Evolutionary conservation across 2,113 vertebrate species (phyloP).

Genomic region (Lethenteron reissneri): DNA sequence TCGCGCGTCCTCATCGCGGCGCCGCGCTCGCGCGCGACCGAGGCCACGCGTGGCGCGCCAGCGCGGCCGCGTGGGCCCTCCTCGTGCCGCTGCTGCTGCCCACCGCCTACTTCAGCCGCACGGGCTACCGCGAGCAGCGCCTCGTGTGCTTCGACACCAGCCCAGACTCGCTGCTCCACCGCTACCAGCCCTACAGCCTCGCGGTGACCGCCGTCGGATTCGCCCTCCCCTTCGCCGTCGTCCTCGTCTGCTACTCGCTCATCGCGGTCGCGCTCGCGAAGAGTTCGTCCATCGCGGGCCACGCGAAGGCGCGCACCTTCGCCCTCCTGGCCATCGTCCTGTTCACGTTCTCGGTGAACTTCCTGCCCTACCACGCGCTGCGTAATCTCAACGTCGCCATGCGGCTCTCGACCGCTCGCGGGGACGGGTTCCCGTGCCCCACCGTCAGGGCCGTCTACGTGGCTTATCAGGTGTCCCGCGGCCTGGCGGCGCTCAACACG

Average conservation of each 20-base stretch:
- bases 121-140: conserved; percentile 11
- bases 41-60: conserved; percentile 10
- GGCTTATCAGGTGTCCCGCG: conserved; percentile 25
- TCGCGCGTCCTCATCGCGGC: conserved; percentile 20
- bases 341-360: too few relatives aligned
- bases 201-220: conserved; percentile 18
- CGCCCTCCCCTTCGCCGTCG: conserved; percentile 17
- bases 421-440: too few relatives aligned
- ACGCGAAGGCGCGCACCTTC: too few relatives aligned
- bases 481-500: conserved; percentile 36
- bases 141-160: conserved; percentile 20
- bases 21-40: conserved; percentile 13
- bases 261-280: too few relatives aligned
- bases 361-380: too few relatives aligned
- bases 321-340: too few relatives aligned
- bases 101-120: conserved; percentile 16
- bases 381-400: too few relatives aligned
- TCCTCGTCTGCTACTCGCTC: conserved; percentile 15
- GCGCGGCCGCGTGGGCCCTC: conserved; percentile 13
- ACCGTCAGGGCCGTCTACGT: too few relatives aligned
- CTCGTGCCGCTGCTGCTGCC: conserved; percentile 18
- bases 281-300: too few relatives aligned
- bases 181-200: conserved; percentile 17
- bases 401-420: too few relatives aligned
- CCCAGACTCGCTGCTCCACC: conserved; percentile 9